A percentile compares a stretch with the other conserved stretches of the same genome.
phyloP scores from a whole-genome alignment of 37 sponge, comb jelly and placozoan genomes.

The Aphrocallistes beatrix region DNA sequence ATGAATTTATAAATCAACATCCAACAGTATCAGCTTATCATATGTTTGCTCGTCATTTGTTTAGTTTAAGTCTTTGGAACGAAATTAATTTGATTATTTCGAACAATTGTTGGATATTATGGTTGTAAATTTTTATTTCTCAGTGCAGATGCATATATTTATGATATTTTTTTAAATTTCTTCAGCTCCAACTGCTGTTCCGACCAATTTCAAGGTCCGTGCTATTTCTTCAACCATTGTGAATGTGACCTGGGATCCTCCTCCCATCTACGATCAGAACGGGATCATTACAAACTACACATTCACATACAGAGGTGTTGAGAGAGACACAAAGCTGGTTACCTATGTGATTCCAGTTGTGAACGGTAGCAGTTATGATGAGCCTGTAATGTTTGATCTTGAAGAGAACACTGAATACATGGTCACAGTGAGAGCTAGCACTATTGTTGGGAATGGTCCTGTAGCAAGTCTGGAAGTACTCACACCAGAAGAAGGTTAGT shows the following conservation, averaged over 20 bases:
- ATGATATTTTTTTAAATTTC: not conserved
- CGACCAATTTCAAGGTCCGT: not conserved
- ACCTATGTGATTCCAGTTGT: not conserved
- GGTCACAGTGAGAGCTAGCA: not conserved
- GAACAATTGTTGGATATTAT: no score
- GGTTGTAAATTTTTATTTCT: no score
- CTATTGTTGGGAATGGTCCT: not conserved
- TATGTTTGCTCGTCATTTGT: no score
- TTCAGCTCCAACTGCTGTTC: not conserved
- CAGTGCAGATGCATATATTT: no score
- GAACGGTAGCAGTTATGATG: not conserved
- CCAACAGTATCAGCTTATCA: no score
- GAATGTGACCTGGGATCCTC: not conserved
- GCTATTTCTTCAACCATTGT: not conserved
- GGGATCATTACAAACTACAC: not conserved
- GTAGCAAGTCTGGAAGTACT: not conserved
- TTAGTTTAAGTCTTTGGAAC: no score
- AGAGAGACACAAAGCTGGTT: not conserved
- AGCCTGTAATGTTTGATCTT: not conserved
- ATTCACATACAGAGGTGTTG: not conserved
- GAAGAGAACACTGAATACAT: not conserved
- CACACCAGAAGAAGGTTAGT: not conserved
- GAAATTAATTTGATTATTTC: no score
- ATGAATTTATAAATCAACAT: no score
- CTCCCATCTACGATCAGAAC: not conserved